phyloP scores from a whole-genome alignment of 2,797 vertebrate genomes.

The Sorex maritimensis region DNA sequence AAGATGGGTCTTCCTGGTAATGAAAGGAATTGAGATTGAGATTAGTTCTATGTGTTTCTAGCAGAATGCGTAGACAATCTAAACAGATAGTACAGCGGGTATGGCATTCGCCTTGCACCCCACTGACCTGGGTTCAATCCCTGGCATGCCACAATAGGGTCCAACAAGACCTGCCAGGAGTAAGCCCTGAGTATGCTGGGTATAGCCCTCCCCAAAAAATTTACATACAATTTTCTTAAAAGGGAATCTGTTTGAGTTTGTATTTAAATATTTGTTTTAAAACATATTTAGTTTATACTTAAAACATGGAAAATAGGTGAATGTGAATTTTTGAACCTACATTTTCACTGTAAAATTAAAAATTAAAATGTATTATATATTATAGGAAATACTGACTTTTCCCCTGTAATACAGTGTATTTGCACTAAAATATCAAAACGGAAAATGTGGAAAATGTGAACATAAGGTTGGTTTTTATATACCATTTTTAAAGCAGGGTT shows the following conservation, averaged over 20 bases:
- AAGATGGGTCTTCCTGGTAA: background rate
- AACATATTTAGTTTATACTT: conserved; percentile 44
- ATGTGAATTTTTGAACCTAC: conserved; percentile 44
- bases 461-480: conserved; percentile 27
- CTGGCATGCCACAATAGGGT: no score
- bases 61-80: background rate
- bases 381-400: background rate
- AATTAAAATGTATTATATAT: conserved; percentile 18
- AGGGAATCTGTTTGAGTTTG: conserved; percentile 69
- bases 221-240: conserved; percentile 41
- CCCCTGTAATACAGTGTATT: conserved; percentile 51
- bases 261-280: conserved; percentile 65
- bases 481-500: conserved; percentile 47
- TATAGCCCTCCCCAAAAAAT: background rate
- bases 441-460: conserved; percentile 53
- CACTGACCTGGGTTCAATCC: no score
- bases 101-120: no score
- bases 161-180: no score
- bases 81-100: no score
- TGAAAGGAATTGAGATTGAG: background rate
- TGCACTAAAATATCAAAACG: conserved; percentile 57
- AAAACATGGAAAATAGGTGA: conserved; percentile 50
- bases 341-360: conserved; percentile 55
- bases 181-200: no score
- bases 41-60: background rate